Percentiles rank a stretch among this genome's conserved stretches.
These are phyloP conservation scores for Macrosoma leucophasiata DNA, from an alignment of 2,888 invertebrate genomes.

Conservation along the genomic window DNA sequence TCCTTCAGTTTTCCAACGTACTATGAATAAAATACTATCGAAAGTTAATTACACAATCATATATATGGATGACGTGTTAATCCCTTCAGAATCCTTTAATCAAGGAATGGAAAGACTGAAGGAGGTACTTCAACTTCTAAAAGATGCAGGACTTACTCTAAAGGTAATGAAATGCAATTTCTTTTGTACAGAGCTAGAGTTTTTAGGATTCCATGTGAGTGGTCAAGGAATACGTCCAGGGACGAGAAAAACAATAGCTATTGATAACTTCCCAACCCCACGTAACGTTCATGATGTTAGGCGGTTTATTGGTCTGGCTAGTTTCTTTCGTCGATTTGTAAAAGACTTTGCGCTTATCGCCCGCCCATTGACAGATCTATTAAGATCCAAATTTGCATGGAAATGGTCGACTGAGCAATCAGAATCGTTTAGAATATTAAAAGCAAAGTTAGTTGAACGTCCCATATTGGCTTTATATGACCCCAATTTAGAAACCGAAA, in stretches of 20 bases:
- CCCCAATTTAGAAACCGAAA: conserved; percentile 27
- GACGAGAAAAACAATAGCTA: conserved; percentile 17
- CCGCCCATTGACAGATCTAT: conserved; percentile 11
- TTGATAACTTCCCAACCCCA: conserved; percentile 15
- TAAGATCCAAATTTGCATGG: conserved; percentile 18
- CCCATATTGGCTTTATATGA: conserved; percentile 21
- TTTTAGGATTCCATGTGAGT: conserved; percentile 17
- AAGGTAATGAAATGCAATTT: conserved; percentile 21
- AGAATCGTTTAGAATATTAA: conserved; percentile 7
- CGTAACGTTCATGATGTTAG: conserved; percentile 16
- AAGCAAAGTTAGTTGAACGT: too few relatives aligned
- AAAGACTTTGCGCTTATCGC: conserved; percentile 16
- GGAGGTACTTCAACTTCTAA: conserved; percentile 4
- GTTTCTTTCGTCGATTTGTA: conserved; percentile 21
- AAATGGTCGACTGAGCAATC: conserved; percentile 17
- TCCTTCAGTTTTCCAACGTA: conserved; percentile 16
- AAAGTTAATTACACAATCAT: conserved; percentile 9
- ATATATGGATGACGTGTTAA: conserved; percentile 15
- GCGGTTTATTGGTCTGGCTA: conserved; percentile 21
- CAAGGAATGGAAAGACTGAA: conserved; percentile 7
- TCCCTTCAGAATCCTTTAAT: conserved; percentile 5
- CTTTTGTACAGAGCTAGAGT: conserved; percentile 10
- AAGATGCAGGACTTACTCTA: conserved; percentile 16
- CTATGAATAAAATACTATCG: conserved; percentile 14
- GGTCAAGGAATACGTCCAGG: conserved; percentile 17